Evolutionary conservation across 2,888 invertebrate species (phyloP), one percentile per base, ranked within the genome.

Genomic region (Mylabris sibirica): DNA sequence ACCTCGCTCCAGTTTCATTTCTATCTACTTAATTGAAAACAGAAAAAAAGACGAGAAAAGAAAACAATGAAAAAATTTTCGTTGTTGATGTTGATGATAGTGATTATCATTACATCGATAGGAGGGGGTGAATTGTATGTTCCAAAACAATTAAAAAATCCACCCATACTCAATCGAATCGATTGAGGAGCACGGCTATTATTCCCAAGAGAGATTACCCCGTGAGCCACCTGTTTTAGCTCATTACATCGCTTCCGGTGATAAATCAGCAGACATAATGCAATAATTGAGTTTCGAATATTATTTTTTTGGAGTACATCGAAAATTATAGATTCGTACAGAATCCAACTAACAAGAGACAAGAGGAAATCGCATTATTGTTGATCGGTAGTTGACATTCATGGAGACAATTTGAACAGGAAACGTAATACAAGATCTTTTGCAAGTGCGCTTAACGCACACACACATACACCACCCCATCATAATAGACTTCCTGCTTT

Each of bases 191-290:
- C 59, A 65, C 63, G 62, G 68, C 62, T 65, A 77, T 77, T 77
- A 76, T 78, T 78, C 76, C 74, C 74, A 75, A 67, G 75, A 71
- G 71, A 65, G 64, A n/a, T n/a, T 69, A 68, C 64, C 67, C 75
- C 79, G 79, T 73, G 75, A 74, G 79, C 83, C 84, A 84, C 84
- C 84, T 84, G 84, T 84, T 83, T 79, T 76, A 80, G 76, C 79
- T 82, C 82, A 83, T 84, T 83, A 83, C 81, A 72, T 73, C 78
- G 77, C 80, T 83, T 84, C 84, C 84, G 80, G 82, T 77, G 81
- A 84, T 84, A 84, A 84, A 84, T 84, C 83, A 79, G 78, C 70
- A 4, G 64, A 63, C 65, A 65, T 67, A 64, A 53, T 49, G 20
- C 9, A 30, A 20, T 20, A 49, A 49, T 49, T 20, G 49, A 20